A percentile compares a stretch with the other conserved stretches of the same genome.
Conservation (phyloP, 2,113 vertebrate species). For the human region GRCh38 chr9:99457501-99458000, state of each 20-base stretch:
- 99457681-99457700: too few relatives aligned
- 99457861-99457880: neutral
- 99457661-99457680: neutral
- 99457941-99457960: neutral
- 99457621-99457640: neutral
- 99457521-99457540: constrained; percentile 50
- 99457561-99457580: constrained; percentile 26
- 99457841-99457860: neutral
- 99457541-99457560: constrained; percentile 29
- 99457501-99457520: neutral
- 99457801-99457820: too few relatives aligned
- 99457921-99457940: neutral
- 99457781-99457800: neutral
- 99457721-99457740: neutral
- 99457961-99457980: neutral
- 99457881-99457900: neutral
- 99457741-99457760: fast-evolving
- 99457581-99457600: constrained; percentile 31
- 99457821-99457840: fast-evolving
- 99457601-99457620: constrained; percentile 49
- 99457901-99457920: neutral
- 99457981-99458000: neutral
- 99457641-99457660: constrained; percentile 55
- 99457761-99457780: too few relatives aligned
- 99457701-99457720: neutral